Conservation (phyloP, 2,113 vertebrate genomes). For the Eubucco bourcierii region DNA sequence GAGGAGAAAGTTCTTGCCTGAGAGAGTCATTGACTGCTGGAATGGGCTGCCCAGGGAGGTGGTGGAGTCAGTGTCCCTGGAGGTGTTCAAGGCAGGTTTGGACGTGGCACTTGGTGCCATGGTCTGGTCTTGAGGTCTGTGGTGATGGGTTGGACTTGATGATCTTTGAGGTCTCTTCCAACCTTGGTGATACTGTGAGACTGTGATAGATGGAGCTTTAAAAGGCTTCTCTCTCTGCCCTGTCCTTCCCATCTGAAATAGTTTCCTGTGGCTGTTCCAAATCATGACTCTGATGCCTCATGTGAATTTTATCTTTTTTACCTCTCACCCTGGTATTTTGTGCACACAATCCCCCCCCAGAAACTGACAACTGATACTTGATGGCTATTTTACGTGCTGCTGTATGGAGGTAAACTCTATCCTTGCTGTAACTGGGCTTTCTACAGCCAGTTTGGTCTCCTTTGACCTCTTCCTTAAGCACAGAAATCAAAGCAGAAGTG, state of each 20-base stretch:
- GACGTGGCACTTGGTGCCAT: no score
- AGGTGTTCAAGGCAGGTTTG: no score
- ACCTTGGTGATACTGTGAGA: no score
- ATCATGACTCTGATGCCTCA: not conserved
- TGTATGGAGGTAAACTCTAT: not conserved
- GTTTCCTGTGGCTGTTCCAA: conserved; percentile 12
- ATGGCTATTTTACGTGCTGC: not conserved
- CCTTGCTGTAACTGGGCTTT: not conserved
- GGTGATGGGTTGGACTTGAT: no score
- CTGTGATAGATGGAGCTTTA: not conserved
- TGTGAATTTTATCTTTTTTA: not conserved
- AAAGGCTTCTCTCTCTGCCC: not conserved
- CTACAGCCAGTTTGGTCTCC: not conserved
- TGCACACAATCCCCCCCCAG: not conserved
- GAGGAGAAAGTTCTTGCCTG: no score
- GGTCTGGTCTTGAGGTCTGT: no score
- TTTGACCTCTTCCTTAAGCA: not conserved
- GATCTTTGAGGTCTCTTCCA: no score
- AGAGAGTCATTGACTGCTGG: no score
- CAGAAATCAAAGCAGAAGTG: not conserved
- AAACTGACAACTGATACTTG: not conserved
- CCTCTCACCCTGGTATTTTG: not conserved
- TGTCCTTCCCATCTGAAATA: not conserved
- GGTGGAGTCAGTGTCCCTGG: no score
- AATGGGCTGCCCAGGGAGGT: no score